Base-by-base conservation (phyloP, 2,113 vertebrate species). In the Spizaetus ornatus region DNA sequence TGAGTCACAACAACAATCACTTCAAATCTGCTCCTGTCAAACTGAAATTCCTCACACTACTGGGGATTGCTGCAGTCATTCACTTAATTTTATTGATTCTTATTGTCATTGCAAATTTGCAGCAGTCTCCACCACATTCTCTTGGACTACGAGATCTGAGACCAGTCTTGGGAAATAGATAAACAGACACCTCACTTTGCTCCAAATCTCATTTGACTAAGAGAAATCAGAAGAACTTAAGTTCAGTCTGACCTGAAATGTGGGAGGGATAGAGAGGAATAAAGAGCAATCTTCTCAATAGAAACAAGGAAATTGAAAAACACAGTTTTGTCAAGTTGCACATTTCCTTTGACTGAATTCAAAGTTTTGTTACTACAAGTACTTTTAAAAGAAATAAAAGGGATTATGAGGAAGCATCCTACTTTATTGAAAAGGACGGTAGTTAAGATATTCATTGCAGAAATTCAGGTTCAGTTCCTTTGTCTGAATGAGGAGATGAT, bases 111-210 rank as follows among this genome's bases (percentile, higher is more conserved):
- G 25, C 13, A 76, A 82, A 83, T 80, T 86, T 80, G 19, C 34
- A 69, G n/a, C 32, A 72, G 31, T 31, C 16, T 87, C 27, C 36
- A 82, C 8, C 22, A 42, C 23, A 9, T 73, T 77, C 4, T 80
- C 25, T 43, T 1, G 0, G 43, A 77, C 42, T 38, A 42, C 1
- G 3, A 66, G 9, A 61, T 13, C 53, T 0, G 0, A 84, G 27
- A 61, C 14, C 0, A 2, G 31, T 72, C 43, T 59, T 61, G 13
- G 26, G 26, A 76, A 89, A 69, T 4, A 87, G 31, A 86, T 72
- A 62, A 61, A 70, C 3, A 23, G 15, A 48, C 36, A 43, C 4
- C 15, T 67, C 13, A 20, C 45, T 90, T 85, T 52, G 13, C 9
- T 79, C 22, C 47, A 93, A 74, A 81, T 40, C 20, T 62, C 20